A percentile compares a stretch with the other conserved stretches of the same genome.
Conservation (phyloP, 2,113 vertebrate genomes). For the Thunnus thynnus region DNA sequence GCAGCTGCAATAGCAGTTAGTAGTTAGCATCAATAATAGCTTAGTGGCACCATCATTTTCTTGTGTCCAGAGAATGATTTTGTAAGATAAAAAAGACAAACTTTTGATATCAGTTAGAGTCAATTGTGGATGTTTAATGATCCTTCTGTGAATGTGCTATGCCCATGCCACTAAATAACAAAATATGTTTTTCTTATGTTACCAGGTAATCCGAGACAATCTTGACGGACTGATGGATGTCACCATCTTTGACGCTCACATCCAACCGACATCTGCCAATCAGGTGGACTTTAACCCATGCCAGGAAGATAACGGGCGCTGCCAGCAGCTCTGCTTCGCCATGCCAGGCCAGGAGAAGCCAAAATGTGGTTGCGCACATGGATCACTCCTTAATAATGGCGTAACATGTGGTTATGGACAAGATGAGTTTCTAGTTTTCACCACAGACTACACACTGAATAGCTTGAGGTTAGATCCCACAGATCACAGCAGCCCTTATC, state of each 20-base stretch:
- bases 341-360: conserved; percentile 82
- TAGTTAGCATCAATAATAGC: too few relatives aligned
- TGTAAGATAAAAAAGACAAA: too few relatives aligned
- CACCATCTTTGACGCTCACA: conserved; percentile 84
- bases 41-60: too few relatives aligned
- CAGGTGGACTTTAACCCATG: conserved; percentile 92
- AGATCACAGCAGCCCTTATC: conserved; percentile 90
- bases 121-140: not conserved
- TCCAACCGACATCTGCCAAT: conserved; percentile 87
- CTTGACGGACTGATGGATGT: conserved; percentile 90
- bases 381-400: conserved; percentile 86
- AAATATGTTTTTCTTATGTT: not conserved
- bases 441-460: conserved; percentile 88
- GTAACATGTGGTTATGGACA: conserved; percentile 89
- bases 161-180: not conserved
- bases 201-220: conserved; percentile 89
- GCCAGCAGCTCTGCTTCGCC: conserved; percentile 93
- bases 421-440: conserved; percentile 90
- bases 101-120: not conserved
- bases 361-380: conserved; percentile 92
- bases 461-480: conserved; percentile 89
- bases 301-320: conserved; percentile 89
- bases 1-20: too few relatives aligned
- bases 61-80: too few relatives aligned
- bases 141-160: not conserved